phyloP scores from a whole-genome alignment of 2,888 invertebrate species.

The Netelia inedita region DNA sequence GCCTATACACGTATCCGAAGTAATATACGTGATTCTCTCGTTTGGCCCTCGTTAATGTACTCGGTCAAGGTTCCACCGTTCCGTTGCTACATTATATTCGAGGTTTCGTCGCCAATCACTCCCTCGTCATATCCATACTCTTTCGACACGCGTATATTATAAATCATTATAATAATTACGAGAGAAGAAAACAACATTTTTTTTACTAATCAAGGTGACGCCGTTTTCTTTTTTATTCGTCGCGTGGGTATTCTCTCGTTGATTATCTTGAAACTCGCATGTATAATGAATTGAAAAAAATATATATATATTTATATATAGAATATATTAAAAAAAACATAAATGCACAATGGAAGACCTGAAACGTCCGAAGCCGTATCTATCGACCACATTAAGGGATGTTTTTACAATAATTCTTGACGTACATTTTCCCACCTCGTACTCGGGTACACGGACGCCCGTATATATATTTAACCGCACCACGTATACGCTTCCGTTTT shows the following conservation, averaged over 20 bases:
- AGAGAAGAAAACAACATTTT: background rate
- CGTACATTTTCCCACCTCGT: constrained; percentile 66
- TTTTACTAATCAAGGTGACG: background rate
- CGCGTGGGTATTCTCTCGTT: background rate
- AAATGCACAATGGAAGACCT: constrained; percentile 19
- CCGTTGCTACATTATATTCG: constrained; percentile 38
- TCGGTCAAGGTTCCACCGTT: constrained; percentile 66
- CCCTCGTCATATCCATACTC: constrained; percentile 40
- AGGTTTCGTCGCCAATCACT: constrained; percentile 50
- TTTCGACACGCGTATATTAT: constrained; percentile 1
- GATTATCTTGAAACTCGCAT: background rate
- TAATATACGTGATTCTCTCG: constrained; percentile 52
- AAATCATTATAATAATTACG: background rate
- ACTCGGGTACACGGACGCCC: constrained; percentile 41
- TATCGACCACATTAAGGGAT: constrained; percentile 82
- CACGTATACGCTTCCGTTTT: constrained; percentile 57
- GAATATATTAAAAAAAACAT: background rate
- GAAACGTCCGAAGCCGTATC: constrained; percentile 26
- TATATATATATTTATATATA: background rate
- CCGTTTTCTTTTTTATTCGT: background rate
- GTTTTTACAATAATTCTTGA: constrained; percentile 82
- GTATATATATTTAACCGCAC: constrained; percentile 66
- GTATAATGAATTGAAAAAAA: constrained; percentile 1
- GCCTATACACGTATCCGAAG: background rate
- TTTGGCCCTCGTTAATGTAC: constrained; percentile 62